These are phyloP conservation scores for Dreissena polymorpha DNA, from an alignment of 1,140 invertebrate species.

Conservation along the genomic window DNA sequence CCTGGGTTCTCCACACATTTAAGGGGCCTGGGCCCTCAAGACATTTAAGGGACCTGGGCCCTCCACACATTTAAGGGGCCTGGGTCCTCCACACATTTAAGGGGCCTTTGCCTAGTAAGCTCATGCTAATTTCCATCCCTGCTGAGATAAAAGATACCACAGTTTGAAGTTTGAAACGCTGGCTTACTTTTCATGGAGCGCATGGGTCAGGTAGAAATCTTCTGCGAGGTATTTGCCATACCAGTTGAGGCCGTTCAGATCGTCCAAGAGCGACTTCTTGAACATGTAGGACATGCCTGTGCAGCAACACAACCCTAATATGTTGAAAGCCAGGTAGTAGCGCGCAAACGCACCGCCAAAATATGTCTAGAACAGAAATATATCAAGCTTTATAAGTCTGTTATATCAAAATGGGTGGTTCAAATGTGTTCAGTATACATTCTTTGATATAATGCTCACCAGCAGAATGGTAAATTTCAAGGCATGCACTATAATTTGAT, in stretches of 20 bases:
- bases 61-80: too few relatives aligned
- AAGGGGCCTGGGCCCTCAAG: too few relatives aligned
- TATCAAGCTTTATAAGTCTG: slow-evolving; percentile 12
- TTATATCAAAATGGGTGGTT: not conserved
- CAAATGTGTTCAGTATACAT: not conserved
- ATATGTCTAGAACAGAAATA: slow-evolving; percentile 88
- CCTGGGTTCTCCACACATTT: too few relatives aligned
- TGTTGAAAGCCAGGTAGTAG: slow-evolving; percentile 96
- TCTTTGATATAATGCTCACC: not conserved
- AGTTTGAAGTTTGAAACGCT: too few relatives aligned
- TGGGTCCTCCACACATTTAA: too few relatives aligned
- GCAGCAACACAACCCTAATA: slow-evolving; percentile 95
- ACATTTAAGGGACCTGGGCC: too few relatives aligned
- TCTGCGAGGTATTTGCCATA: slow-evolving; percentile 98
- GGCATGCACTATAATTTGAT: too few relatives aligned
- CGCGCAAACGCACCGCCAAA: slow-evolving; percentile 99
- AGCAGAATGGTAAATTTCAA: too few relatives aligned
- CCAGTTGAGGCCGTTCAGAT: slow-evolving; percentile 93
- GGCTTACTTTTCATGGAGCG: slow-evolving; percentile 87
- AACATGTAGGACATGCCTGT: slow-evolving; percentile 99
- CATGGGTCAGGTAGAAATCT: slow-evolving; percentile 98
- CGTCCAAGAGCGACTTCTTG: slow-evolving; percentile 94
- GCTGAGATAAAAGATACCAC: too few relatives aligned
- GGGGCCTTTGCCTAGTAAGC: too few relatives aligned
- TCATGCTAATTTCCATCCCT: too few relatives aligned